Conservation (phyloP, 1,140 invertebrate species). For the Aphelenchoides fujianensis region DNA sequence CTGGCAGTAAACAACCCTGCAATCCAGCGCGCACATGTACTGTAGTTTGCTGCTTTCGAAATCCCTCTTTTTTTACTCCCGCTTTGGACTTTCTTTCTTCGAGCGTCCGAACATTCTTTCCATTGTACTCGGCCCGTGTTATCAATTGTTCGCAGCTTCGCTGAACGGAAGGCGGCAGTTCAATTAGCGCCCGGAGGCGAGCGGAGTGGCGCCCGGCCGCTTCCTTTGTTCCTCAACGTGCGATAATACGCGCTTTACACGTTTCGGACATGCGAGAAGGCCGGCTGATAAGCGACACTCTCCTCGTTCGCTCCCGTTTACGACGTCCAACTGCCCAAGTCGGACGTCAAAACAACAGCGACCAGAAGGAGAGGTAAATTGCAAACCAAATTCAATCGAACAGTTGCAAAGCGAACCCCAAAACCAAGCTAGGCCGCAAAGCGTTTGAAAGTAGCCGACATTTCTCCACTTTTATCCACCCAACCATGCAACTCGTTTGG, state of each 20-base stretch:
- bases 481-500: no score
- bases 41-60: no score
- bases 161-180: background rate
- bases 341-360: slow-evolving; percentile 1
- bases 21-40: slow-evolving; percentile 16
- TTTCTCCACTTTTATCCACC: no score
- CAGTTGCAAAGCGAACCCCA: no score
- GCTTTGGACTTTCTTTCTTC: background rate
- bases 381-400: no score
- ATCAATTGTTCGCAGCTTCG: background rate
- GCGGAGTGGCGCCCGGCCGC: background rate
- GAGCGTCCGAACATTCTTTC: background rate
- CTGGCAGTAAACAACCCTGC: slow-evolving; percentile 72
- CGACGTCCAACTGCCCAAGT: background rate
- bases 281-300: no score
- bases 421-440: no score
- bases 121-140: background rate
- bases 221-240: background rate
- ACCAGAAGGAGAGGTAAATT: no score
- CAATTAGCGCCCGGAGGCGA: no score
- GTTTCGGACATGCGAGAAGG: background rate
- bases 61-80: no score
- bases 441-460: no score
- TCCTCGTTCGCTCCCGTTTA: no score
- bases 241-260: background rate